A percentile compares a stretch with the other conserved stretches of the same genome.
Conservation (phyloP, 2,113 vertebrate genomes). For the Lonchura striata region DNA sequence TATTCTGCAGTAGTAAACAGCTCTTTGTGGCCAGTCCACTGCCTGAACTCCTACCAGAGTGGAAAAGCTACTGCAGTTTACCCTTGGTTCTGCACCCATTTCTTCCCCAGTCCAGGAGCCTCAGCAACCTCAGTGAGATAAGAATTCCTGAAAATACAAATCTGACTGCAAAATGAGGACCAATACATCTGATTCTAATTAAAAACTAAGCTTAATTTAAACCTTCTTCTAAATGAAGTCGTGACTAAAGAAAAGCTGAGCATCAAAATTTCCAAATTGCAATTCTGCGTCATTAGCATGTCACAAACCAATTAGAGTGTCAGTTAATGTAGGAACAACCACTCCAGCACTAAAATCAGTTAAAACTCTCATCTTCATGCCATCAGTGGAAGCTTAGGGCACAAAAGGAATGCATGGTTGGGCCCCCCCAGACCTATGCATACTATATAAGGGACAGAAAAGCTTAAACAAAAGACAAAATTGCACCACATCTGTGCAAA, state of each 20-base stretch:
- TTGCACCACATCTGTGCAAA: conserved; percentile 41
- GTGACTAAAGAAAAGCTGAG: background rate
- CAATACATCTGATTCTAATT: background rate
- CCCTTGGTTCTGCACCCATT: background rate
- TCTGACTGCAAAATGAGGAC: background rate
- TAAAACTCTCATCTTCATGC: background rate
- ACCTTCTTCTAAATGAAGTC: background rate
- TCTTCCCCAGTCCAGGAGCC: background rate
- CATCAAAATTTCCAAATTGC: background rate
- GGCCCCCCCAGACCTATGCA: background rate
- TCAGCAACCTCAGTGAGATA: background rate
- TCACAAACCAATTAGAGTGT: background rate
- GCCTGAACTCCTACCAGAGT: background rate
- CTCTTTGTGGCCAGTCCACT: background rate
- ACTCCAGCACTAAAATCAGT: background rate
- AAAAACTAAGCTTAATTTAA: conserved; percentile 12
- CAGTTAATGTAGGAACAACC: background rate
- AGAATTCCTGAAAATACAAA: background rate
- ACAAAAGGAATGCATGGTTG: background rate
- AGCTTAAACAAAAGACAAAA: background rate
- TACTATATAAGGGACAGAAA: background rate
- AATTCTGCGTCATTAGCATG: background rate
- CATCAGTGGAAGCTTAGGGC: background rate
- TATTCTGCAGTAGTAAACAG: background rate
- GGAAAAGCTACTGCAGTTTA: background rate